phyloP scores from a whole-genome alignment of 2,113 vertebrate species.

The Limnothrissa miodon region DNA sequence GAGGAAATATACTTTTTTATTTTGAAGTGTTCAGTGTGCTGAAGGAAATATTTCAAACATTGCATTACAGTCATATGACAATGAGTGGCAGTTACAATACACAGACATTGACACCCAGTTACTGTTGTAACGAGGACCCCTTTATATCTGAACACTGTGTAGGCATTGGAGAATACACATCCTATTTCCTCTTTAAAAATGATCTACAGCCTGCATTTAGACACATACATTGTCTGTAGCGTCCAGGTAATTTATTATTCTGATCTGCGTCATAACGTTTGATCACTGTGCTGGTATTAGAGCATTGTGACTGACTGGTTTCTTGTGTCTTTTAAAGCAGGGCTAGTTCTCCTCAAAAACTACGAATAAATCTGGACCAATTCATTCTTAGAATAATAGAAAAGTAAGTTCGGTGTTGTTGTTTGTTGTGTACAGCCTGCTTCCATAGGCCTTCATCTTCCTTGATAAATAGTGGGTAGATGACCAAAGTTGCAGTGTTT shows the following conservation, averaged over 20 bases:
- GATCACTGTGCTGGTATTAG: neutral
- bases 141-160: slow-evolving; percentile 14
- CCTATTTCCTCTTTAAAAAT: neutral
- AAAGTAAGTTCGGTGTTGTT: neutral
- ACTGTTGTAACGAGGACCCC: neutral
- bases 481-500: neutral
- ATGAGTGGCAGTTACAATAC: neutral
- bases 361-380: slow-evolving; percentile 1
- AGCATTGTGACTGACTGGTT: neutral
- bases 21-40: neutral
- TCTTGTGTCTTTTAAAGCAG: neutral
- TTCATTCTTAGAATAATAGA: neutral
- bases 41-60: neutral
- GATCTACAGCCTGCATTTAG: neutral
- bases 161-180: neutral
- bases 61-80: neutral
- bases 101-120: neutral
- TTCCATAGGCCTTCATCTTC: neutral
- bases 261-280: neutral
- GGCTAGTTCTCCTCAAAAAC: neutral
- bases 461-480: neutral
- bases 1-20: neutral
- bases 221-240: neutral
- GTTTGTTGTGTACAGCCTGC: neutral
- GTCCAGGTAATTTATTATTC: neutral